These are phyloP conservation scores for Papilio dardanus DNA, from an alignment of 1,140 invertebrate genomes.

Conservation along the genomic window DNA sequence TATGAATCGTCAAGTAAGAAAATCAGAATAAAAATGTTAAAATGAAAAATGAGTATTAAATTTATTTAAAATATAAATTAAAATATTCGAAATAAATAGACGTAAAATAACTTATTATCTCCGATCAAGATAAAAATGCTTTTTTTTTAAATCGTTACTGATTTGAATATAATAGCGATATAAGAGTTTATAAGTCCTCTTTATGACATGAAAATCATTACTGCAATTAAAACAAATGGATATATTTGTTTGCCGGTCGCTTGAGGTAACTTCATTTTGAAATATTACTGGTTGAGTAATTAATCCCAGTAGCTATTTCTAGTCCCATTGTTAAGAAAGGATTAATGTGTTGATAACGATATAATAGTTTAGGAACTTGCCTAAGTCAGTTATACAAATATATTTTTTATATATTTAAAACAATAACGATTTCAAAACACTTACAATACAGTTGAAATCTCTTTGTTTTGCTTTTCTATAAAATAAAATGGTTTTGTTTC, in stretches of 20 bases:
- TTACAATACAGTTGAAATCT: not conserved
- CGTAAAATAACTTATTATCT: too few species aligned
- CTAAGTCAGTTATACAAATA: not conserved
- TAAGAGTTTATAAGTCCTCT: too few species aligned
- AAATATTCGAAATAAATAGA: too few species aligned
- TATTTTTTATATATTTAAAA: not conserved
- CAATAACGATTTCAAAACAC: not conserved
- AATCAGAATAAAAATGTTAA: too few species aligned
- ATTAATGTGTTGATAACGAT: not conserved
- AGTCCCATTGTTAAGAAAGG: not conserved
- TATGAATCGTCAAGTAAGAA: too few species aligned
- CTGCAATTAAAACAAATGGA: not conserved
- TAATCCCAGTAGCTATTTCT: not conserved
- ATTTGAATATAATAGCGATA: too few species aligned
- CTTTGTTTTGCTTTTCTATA: not conserved
- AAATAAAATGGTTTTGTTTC: not conserved
- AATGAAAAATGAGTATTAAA: too few species aligned
- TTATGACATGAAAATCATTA: too few species aligned
- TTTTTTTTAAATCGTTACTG: too few species aligned
- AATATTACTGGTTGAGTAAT: not conserved
- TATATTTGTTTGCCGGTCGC: not conserved
- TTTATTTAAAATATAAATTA: too few species aligned
- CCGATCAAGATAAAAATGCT: too few species aligned
- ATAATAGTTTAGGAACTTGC: not conserved
- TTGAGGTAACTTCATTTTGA: not conserved